Evolutionary conservation across 2,113 vertebrate genomes (phyloP), one percentile per base, ranked within the genome.

Genomic region (Eurypyga helias): DNA sequence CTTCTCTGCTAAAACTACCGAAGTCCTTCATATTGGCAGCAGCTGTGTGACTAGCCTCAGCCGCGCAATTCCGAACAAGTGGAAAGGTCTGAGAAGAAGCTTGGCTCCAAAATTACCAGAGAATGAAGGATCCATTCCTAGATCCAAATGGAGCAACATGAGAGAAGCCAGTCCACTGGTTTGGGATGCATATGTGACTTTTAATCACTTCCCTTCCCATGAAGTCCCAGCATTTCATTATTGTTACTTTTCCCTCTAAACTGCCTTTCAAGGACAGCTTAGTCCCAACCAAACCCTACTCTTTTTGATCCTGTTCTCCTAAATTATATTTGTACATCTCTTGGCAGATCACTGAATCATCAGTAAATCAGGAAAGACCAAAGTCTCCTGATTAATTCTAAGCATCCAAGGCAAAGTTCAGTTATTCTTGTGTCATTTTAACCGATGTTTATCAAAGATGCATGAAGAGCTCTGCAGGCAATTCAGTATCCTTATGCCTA

Each of bases 41-140:
- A 93, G 41, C 18, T 43, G n/a, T 70, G 55, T 64, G 48, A 69
- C 43, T 38, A 75, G 11, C 61, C 25, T 41, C 36, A 83, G 46
- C 19, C 0, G 0, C 21, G 33, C 48, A 51, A 36, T 3, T 49
- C 55, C 13, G 11, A 29, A 25, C 16, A 16, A 24, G 36, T 9
- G 24, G 24, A 28, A 64, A 36, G 36, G 24, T 20, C 10, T 41
- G 17, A 89, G 16, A 43, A 66, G 46, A 13, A 61, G 41, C 29
- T 41, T 51, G 24, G n/a, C 38, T 88, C 38, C 64, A 45, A 70
- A 84, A 69, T 75, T 41, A 41, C 29, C 3, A 3, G 12, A 55
- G 14, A 11, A 31, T 36, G 66, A 71, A 79, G 45, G 36, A 91
- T 8, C 25, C 11, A 28, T 52, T 67, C 18, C 71, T 52, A 24